Conservation (phyloP, 2,888 invertebrate genomes). For the Frankliniella intonsa region DNA sequence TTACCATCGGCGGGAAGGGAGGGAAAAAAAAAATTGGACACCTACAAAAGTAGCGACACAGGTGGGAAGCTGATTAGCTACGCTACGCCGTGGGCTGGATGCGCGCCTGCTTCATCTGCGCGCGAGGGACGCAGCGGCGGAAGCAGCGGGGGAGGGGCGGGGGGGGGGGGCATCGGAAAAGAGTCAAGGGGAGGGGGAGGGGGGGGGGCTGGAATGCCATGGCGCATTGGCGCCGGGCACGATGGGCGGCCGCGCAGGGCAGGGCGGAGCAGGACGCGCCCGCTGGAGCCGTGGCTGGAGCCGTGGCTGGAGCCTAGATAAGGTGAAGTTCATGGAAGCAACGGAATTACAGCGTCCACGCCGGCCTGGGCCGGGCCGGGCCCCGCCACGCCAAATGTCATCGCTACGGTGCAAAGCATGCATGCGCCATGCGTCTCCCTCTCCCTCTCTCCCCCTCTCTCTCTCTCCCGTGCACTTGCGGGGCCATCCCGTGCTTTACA, state of each 20-base stretch:
- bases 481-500: conserved; percentile 10
- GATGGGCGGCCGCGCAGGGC: neutral
- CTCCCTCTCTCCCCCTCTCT: too few species aligned
- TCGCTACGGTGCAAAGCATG: conserved; percentile 18
- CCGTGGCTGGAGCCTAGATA: neutral
- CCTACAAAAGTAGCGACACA: neutral
- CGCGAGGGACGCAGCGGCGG: too few species aligned
- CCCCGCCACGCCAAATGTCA: neutral
- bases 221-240: too few species aligned
- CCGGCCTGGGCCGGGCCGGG: neutral
- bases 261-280: neutral
- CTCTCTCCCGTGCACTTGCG: too few species aligned
- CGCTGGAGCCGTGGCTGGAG: neutral
- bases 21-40: neutral
- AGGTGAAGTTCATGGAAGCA: conserved; percentile 12
- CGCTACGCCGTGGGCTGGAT: too few species aligned
- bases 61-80: too few species aligned
- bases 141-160: too few species aligned
- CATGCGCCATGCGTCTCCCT: neutral
- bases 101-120: too few species aligned
- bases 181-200: too few species aligned
- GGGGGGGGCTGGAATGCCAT: too few species aligned
- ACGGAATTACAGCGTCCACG: neutral
- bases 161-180: too few species aligned
- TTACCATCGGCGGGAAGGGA: neutral